Conservation (phyloP, 2,888 invertebrate species). For the Epiblema foenella region DNA sequence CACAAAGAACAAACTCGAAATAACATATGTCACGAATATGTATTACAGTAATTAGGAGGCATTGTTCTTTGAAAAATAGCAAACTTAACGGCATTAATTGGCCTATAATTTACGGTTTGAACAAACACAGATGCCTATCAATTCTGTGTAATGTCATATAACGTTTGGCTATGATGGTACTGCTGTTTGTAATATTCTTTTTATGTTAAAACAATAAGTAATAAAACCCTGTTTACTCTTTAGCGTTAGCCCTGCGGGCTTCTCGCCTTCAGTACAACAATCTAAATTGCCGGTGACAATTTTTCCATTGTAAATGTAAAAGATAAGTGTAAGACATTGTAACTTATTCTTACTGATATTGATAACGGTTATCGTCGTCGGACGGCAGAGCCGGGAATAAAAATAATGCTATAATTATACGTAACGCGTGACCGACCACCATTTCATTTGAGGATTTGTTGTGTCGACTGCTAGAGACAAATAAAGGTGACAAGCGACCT, state of each 20-base stretch:
- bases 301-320: slow-evolving; percentile 30
- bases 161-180: background rate
- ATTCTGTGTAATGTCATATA: background rate
- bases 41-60: background rate
- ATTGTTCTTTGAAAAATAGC: background rate
- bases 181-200: background rate
- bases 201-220: background rate
- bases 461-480: too few species aligned
- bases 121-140: background rate
- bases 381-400: background rate
- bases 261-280: background rate
- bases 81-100: background rate
- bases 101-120: background rate
- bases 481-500: too few species aligned
- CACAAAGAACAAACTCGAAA: background rate
- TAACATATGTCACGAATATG: too few species aligned
- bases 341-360: slow-evolving; percentile 39
- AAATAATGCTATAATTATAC: slow-evolving; percentile 6
- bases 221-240: background rate
- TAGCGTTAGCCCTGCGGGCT: background rate
- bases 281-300: slow-evolving; percentile 8
- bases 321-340: slow-evolving; percentile 24
- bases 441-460: too few species aligned
- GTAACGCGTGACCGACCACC: too few species aligned
- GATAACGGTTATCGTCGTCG: slow-evolving; percentile 37